A percentile compares a stretch with the other conserved stretches of the same genome.
Evolutionary conservation across 2,113 vertebrate species (phyloP).

Genomic region (Proteles cristata): DNA sequence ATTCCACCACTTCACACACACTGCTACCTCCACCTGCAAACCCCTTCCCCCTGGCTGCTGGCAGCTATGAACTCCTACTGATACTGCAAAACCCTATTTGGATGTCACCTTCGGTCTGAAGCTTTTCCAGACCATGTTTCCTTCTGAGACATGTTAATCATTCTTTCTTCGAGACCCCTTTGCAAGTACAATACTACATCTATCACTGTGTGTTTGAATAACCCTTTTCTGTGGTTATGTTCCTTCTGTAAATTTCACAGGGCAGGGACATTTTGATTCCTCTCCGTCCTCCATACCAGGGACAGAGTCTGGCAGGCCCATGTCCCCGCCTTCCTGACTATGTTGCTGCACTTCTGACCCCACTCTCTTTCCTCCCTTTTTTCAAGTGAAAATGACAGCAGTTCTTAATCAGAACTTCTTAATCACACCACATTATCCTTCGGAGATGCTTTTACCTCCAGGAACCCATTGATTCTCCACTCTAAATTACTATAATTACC

Average conservation of each 20-base stretch:
- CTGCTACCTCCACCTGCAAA: neutral
- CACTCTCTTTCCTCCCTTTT: conserved; percentile 41
- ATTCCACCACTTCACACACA: accelerated
- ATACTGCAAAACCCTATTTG: neutral
- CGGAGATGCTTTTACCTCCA: conserved; percentile 78
- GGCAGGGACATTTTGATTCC: neutral
- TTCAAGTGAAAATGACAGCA: conserved; percentile 59
- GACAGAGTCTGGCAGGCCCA: neutral
- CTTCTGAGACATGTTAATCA: neutral
- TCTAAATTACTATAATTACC: conserved; percentile 82
- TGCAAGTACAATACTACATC: accelerated
- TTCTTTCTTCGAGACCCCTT: neutral
- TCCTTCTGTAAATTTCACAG: neutral
- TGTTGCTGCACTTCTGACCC: conserved; percentile 65
- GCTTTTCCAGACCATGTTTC: neutral
- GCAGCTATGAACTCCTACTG: neutral
- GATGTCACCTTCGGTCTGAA: neutral
- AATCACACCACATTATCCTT: conserved; percentile 71
- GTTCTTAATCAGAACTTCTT: conserved; percentile 77
- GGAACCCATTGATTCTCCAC: conserved; percentile 78
- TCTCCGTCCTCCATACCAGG: neutral
- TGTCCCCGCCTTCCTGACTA: neutral
- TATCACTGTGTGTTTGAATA: neutral
- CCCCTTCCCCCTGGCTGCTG: neutral
- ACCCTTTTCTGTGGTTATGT: neutral